These are phyloP conservation scores for Synaphobranchus kaupii DNA, from an alignment of 2,797 vertebrate genomes.

Conservation along the genomic window DNA sequence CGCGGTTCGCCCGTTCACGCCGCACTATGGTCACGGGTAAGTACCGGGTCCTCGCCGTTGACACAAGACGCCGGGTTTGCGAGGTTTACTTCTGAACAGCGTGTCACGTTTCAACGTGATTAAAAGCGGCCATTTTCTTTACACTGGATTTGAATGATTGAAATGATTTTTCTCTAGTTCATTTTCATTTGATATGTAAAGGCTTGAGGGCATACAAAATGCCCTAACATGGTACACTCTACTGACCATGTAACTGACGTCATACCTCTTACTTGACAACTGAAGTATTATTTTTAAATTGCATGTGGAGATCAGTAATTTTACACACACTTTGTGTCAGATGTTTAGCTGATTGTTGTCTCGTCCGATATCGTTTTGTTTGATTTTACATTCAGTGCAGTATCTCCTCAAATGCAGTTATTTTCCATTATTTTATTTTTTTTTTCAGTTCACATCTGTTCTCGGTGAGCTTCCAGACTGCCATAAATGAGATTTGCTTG, in stretches of 20 bases:
- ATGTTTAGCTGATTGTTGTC: neutral
- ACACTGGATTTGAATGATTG: too few relatives aligned
- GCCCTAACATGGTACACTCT: neutral
- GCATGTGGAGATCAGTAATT: neutral
- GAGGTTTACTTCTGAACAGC: too few relatives aligned
- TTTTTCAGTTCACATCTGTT: constrained; percentile 27
- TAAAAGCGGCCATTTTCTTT: too few relatives aligned
- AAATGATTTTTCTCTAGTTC: neutral
- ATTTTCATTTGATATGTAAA: neutral
- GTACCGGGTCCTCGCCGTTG: too few relatives aligned
- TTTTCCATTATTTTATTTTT: neutral
- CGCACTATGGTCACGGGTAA: too few relatives aligned
- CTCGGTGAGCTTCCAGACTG: neutral
- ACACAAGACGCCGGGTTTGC: too few relatives aligned
- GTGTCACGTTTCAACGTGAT: too few relatives aligned
- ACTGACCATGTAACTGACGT: neutral
- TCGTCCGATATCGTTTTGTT: neutral
- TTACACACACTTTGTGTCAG: neutral
- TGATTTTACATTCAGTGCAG: neutral
- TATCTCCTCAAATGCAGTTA: constrained; percentile 6
- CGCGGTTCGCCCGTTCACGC: too few relatives aligned
- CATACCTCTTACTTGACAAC: neutral
- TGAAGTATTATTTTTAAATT: neutral
- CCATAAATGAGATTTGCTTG: constrained; percentile 1
- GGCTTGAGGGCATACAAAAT: neutral